These are phyloP conservation scores for Tetheella fluctuosa DNA, from an alignment of 2,888 invertebrate genomes.

Conservation along the genomic window DNA sequence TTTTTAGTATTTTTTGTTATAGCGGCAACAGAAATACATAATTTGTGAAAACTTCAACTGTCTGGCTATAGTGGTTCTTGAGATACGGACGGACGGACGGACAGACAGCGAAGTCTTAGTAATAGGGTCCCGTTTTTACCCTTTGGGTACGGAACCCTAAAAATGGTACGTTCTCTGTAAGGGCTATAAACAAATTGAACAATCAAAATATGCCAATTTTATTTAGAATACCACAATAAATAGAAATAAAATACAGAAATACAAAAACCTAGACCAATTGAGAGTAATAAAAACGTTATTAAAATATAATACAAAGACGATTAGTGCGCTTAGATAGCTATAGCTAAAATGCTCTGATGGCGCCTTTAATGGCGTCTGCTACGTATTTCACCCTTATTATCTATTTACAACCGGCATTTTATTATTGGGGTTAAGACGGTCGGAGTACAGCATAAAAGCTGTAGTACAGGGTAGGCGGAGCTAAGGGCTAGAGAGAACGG, in stretches of 20 bases:
- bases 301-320: constrained; percentile 66
- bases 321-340: constrained; percentile 66
- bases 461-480: constrained; percentile 64
- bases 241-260: constrained; percentile 25
- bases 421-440: constrained; percentile 83
- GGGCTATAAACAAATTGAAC: too few species aligned
- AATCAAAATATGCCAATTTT: neutral
- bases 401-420: constrained; percentile 83
- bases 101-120: too few species aligned
- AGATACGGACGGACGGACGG: too few species aligned
- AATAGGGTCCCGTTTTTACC: too few species aligned
- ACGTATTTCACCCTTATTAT: constrained; percentile 78
- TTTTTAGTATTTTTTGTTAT: too few species aligned
- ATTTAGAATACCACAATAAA: constrained; percentile 10
- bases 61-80: too few species aligned
- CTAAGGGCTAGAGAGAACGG: constrained; percentile 69
- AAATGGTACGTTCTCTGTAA: too few species aligned
- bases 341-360: constrained; percentile 65
- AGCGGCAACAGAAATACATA: too few species aligned
- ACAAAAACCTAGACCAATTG: constrained; percentile 29
- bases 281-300: constrained; percentile 59
- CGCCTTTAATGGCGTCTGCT: constrained; percentile 78
- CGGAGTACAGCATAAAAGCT: constrained; percentile 65
- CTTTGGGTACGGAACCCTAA: too few species aligned
- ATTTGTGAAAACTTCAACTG: too few species aligned